Percentiles rank a stretch among this genome's conserved stretches.
Conservation (phyloP, 2,113 vertebrate species). For the Entomyzon cyanotis region DNA sequence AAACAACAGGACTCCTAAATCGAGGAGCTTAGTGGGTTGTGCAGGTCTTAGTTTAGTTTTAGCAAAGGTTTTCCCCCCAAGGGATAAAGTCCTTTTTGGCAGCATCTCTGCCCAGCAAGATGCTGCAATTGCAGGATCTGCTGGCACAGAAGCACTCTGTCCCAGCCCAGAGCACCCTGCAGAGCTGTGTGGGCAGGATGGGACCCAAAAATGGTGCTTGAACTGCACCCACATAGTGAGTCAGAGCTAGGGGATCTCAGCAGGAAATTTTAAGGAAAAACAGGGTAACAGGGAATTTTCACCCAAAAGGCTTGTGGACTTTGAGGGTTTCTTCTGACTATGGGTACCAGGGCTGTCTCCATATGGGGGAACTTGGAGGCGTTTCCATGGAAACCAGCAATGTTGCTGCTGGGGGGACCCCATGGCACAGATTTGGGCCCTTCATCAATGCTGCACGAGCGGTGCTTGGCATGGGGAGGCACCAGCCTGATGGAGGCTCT, state of each 20-base stretch:
- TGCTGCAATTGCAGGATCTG: not conserved
- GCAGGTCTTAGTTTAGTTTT: not conserved
- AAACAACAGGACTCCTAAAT: not conserved
- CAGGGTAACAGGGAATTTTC: not conserved
- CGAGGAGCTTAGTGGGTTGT: not conserved
- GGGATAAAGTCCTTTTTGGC: not conserved
- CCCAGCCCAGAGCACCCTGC: accelerated
- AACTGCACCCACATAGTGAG: not conserved
- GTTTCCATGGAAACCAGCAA: not conserved
- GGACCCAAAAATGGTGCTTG: not conserved
- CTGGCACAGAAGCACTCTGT: not conserved
- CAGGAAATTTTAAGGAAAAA: not conserved
- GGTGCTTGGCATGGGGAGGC: accelerated
- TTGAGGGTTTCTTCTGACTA: not conserved
- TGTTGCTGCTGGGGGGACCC: not conserved
- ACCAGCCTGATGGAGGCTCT: not conserved
- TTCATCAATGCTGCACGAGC: not conserved
- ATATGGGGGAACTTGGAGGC: not conserved
- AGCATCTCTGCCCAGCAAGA: not conserved
- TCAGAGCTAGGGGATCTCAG: not conserved
- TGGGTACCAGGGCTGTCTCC: not conserved
- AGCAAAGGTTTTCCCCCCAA: not conserved
- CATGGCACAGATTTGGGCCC: not conserved
- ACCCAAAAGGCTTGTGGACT: not conserved
- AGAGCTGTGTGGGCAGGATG: not conserved